Evolutionary conservation across 1,140 invertebrate species (phyloP), one percentile per base, ranked within the genome.

Genomic region (Heliconius eleuchia): DNA sequence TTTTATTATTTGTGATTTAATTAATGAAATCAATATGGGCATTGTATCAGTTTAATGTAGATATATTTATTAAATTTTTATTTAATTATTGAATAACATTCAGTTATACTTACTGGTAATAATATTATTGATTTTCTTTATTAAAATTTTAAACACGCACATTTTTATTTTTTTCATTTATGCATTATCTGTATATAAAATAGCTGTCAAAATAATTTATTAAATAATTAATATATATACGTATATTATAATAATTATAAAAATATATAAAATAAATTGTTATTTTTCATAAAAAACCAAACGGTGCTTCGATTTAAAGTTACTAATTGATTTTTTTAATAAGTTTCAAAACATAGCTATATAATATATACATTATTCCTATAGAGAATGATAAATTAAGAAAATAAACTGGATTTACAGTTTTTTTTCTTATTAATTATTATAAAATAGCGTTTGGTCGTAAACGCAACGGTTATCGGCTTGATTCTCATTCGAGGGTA

Each of bases 291-390:
- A 72, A 66, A 57, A 66, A 66, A 66, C 60, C 34, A 72, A 72
- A 72, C 71, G 71, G 71, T 72, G 71, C 71, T 72, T 72, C 34
- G 37, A 72, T 72, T 72, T 42, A 72, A 72, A 72, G 71, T 72
- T 72, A 72, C 71, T 72, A 72, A 42, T 72, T 72, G 60, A 30
- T 66, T 66, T 66, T 66, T 66, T 66, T 57, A 30, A 66, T 66
- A 66, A 66, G 60, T 66, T 27, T 27, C 27, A 1, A 8, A 66
- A 6, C 27, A 66, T 66, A 66, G 27, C 60, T 66, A 27, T 66
- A 66, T 30, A 30, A 30, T 60, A 60, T 23, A 60, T 23, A n/a
- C n/a, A 60, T 13, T 66, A 66, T 66, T 66, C 9, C 60, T 66
- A 66, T 30, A 66, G 60, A 66, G 9, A 27, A 30, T 66, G 60